Conservation (phyloP, 2,888 invertebrate genomes). For the Caenorhabditis sp. region DNA sequence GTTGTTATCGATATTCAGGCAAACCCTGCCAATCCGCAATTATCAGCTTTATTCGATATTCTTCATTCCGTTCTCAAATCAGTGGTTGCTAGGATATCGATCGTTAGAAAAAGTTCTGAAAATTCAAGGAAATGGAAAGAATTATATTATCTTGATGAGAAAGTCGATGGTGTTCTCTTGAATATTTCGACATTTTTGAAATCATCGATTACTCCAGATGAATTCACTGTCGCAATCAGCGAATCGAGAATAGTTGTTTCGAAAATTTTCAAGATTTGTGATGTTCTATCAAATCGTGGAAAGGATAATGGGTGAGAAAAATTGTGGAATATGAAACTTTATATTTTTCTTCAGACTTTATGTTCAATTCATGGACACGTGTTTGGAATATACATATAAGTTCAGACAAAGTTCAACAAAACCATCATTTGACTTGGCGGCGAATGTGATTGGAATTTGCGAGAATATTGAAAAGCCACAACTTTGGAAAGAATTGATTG, state of each 20-base stretch:
- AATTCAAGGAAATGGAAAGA: slow-evolving; percentile 6
- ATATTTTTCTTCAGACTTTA: background rate
- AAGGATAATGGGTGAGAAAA: background rate
- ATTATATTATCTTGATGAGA: slow-evolving; percentile 1
- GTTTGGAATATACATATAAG: slow-evolving; percentile 14
- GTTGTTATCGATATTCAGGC: too few species aligned
- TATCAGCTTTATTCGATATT: slow-evolving; percentile 25
- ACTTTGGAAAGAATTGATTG: background rate
- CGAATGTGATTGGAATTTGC: slow-evolving; percentile 4
- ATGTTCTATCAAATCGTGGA: slow-evolving; percentile 3
- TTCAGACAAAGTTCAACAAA: background rate
- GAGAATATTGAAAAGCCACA: slow-evolving; percentile 8
- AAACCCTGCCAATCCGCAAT: slow-evolving; percentile 11
- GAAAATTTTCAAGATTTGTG: slow-evolving; percentile 10
- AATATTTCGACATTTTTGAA: background rate
- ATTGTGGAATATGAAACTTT: too few species aligned
- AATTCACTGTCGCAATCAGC: background rate
- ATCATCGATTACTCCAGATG: background rate
- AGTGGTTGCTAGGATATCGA: background rate
- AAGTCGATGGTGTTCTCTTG: background rate
- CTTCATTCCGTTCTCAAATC: slow-evolving; percentile 11
- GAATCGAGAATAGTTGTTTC: slow-evolving; percentile 12
- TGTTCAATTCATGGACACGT: background rate
- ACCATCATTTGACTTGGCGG: background rate
- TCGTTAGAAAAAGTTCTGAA: background rate